Conservation (phyloP, 2,113 vertebrate species). For the Vidua macroura region DNA sequence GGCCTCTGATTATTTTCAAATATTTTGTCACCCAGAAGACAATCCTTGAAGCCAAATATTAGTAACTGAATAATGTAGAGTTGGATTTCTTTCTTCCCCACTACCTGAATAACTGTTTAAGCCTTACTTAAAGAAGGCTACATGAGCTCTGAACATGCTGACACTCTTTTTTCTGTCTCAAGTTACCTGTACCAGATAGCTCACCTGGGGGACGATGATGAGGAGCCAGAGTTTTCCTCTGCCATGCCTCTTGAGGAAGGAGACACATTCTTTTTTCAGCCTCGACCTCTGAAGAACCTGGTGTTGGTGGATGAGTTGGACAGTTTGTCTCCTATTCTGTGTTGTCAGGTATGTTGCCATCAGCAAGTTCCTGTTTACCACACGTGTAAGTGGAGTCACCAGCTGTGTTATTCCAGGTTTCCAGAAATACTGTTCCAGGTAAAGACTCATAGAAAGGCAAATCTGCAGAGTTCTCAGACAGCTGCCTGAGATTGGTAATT, state of each 20-base stretch:
- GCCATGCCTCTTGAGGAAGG: slow-evolving; percentile 98
- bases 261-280: slow-evolving; percentile 98
- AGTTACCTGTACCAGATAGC: slow-evolving; percentile 99
- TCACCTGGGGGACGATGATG: slow-evolving; percentile 95
- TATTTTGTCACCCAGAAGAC: background rate
- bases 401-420: background rate
- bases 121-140: background rate
- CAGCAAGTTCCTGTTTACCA: background rate
- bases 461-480: background rate
- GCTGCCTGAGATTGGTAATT: background rate
- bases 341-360: slow-evolving; percentile 83
- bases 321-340: slow-evolving; percentile 95
- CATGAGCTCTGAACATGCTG: background rate
- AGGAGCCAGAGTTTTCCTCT: slow-evolving; percentile 98
- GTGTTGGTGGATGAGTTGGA: slow-evolving; percentile 95
- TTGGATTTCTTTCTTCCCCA: background rate
- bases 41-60: background rate
- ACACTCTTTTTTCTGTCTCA: background rate
- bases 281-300: slow-evolving; percentile 93
- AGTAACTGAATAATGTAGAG: background rate
- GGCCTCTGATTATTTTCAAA: background rate
- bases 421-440: background rate
- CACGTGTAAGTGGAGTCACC: background rate
- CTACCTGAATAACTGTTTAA: background rate
- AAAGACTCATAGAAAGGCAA: background rate